Conservation (phyloP, 2,888 invertebrate genomes). For the Phaonia tiefii region DNA sequence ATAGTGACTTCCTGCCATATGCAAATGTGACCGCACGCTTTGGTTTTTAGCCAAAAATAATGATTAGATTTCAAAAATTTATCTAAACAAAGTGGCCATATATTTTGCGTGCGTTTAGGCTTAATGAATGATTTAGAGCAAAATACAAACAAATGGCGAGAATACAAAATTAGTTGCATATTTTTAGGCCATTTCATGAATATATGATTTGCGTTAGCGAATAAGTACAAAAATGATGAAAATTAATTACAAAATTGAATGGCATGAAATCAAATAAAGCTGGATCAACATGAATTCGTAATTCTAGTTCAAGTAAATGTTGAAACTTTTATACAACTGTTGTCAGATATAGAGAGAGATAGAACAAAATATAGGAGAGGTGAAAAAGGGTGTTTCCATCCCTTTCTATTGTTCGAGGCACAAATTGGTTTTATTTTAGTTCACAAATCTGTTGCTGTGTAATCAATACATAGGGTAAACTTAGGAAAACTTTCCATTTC, state of each 20-base stretch:
- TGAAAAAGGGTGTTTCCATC: too few species aligned
- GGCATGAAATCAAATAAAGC: neutral
- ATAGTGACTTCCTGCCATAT: neutral
- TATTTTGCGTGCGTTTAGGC: conserved; percentile 20
- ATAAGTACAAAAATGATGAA: neutral
- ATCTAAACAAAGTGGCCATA: conserved; percentile 36
- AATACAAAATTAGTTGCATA: conserved; percentile 13
- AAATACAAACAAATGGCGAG: too few species aligned
- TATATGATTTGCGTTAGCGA: neutral
- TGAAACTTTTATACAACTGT: too few species aligned
- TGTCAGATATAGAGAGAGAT: too few species aligned
- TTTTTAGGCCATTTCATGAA: neutral
- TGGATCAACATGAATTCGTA: too few species aligned
- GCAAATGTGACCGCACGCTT: neutral
- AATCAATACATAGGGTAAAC: conserved; percentile 4
- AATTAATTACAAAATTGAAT: conserved; percentile 26
- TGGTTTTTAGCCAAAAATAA: neutral
- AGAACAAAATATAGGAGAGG: too few species aligned
- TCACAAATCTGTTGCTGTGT: neutral
- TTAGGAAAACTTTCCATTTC: neutral
- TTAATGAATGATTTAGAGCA: conserved; percentile 23
- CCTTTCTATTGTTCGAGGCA: neutral
- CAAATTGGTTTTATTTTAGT: neutral
- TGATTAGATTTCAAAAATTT: conserved; percentile 37
- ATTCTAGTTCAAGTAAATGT: too few species aligned